Conservation (phyloP, 2,888 invertebrate genomes). For the Athalia cordata region DNA sequence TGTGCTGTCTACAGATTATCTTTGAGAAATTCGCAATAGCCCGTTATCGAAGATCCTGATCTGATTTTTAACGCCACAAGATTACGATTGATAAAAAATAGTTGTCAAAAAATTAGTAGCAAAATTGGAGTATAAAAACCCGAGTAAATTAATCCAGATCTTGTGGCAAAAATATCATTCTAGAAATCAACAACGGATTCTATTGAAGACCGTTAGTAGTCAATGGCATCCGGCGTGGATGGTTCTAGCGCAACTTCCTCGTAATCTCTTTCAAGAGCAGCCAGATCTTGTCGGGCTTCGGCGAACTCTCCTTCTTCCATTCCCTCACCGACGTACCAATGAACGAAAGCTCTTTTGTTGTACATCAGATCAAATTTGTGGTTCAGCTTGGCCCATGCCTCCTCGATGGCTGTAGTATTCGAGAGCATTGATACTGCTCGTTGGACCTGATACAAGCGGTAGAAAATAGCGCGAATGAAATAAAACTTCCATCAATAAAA, state of each 20-base stretch:
- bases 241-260: constrained; percentile 88
- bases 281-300: constrained; percentile 91
- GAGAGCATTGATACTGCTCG: constrained; percentile 69
- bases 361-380: constrained; percentile 98
- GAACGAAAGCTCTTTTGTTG: constrained; percentile 96
- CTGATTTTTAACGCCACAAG: neutral
- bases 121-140: no score
- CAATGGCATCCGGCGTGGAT: constrained; percentile 54
- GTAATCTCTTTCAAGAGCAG: constrained; percentile 87
- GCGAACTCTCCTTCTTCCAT: constrained; percentile 93
- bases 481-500: neutral
- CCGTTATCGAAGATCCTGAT: neutral
- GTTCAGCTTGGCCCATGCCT: constrained; percentile 82
- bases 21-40: neutral
- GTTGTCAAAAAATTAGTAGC: no score
- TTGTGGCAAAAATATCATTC: no score
- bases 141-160: no score
- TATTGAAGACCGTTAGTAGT: constrained; percentile 24
- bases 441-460: constrained; percentile 58
- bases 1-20: constrained; percentile 30
- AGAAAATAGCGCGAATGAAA: neutral
- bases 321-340: constrained; percentile 94
- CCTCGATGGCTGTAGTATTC: constrained; percentile 68
- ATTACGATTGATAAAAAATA: no score
- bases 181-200: no score